Conservation (phyloP, 2,113 vertebrate genomes). For the Oncorhynchus tshawytscha region DNA sequence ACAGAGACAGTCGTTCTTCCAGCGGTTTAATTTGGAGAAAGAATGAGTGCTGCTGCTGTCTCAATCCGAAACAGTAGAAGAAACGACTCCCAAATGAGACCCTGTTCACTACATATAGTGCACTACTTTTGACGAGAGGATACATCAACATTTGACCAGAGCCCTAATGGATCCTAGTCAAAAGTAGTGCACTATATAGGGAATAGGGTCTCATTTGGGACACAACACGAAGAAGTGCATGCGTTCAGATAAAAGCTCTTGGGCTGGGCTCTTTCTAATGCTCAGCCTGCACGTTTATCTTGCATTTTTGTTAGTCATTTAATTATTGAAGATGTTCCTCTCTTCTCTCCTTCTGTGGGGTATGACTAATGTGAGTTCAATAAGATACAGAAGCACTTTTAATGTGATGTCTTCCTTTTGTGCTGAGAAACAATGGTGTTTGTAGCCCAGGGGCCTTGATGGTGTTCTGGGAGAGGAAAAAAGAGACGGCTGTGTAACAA, state of each 20-base stretch:
- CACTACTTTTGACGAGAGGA: no score
- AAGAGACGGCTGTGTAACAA: conserved; percentile 33
- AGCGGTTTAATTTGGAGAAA: background rate
- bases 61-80: background rate
- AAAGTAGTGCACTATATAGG: background rate
- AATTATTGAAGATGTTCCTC: conserved; percentile 50
- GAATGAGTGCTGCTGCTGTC: background rate
- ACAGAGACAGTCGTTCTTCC: conserved; percentile 8
- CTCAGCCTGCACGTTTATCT: background rate
- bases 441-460: conserved; percentile 59
- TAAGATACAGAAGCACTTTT: conserved; percentile 60
- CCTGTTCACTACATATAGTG: background rate
- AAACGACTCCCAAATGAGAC: background rate
- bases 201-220: background rate
- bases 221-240: background rate
- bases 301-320: conserved; percentile 49
- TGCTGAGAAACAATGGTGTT: conserved; percentile 67
- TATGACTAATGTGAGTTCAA: conserved; percentile 72
- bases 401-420: conserved; percentile 70
- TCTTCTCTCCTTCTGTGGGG: conserved; percentile 62
- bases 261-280: background rate
- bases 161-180: no score
- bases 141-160: no score
- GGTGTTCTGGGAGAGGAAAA: conserved; percentile 54
- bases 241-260: conserved; percentile 16